A percentile compares a stretch with the other conserved stretches of the same genome.
Conservation (phyloP, 2,797 vertebrate species). For the Sebastes minor region DNA sequence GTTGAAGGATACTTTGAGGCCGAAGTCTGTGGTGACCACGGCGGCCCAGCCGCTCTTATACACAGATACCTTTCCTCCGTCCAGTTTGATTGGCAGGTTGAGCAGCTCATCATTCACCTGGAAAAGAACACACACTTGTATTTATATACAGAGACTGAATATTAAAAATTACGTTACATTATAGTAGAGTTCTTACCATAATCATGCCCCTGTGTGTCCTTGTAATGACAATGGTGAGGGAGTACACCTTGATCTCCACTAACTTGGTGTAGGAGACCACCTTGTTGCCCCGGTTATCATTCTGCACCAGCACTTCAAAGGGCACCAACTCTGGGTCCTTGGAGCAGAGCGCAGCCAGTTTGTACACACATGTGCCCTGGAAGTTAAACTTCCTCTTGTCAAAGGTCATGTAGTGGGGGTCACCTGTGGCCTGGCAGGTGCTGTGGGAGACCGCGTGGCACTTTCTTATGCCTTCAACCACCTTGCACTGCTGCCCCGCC, state of each 20-base stretch:
- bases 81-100: conserved; percentile 78
- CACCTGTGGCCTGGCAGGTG: conserved; percentile 72
- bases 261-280: conserved; percentile 74
- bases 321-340: conserved; percentile 57
- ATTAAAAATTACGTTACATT: neutral
- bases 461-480: conserved; percentile 62
- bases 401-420: conserved; percentile 79
- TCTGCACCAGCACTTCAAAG: conserved; percentile 79
- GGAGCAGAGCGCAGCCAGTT: conserved; percentile 72
- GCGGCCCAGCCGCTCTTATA: conserved; percentile 62
- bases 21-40: conserved; percentile 74
- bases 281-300: conserved; percentile 70
- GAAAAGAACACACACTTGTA: neutral
- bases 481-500: conserved; percentile 51
- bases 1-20: conserved; percentile 75
- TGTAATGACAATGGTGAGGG: conserved; percentile 71
- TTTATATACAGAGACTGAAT: neutral
- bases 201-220: conserved; percentile 63
- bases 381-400: conserved; percentile 73
- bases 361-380: conserved; percentile 78
- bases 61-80: conserved; percentile 55
- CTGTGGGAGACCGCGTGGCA: conserved; percentile 69
- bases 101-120: conserved; percentile 83
- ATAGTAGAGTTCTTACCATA: conserved; percentile 63
- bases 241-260: conserved; percentile 71